Evolutionary conservation across 1,140 invertebrate species (phyloP).

Genomic region (Papilio dardanus): DNA sequence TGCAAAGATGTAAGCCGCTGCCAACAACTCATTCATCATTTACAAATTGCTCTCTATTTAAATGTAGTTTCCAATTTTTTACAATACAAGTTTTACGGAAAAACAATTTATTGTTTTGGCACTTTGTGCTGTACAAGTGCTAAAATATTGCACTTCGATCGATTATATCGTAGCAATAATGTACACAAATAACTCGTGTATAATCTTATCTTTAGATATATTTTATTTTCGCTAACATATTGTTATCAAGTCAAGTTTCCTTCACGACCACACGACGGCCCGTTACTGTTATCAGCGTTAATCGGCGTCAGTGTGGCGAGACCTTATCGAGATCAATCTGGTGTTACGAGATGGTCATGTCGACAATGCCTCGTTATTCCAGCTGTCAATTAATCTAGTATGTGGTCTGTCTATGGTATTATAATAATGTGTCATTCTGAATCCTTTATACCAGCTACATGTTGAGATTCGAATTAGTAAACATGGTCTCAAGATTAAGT

Average conservation of each 20-base stretch:
- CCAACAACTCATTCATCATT: conserved; percentile 26
- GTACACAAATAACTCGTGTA: conserved; percentile 12
- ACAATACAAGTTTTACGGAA: neutral
- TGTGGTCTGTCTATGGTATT: neutral
- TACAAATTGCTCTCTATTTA: conserved; percentile 15
- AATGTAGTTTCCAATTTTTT: conserved; percentile 3
- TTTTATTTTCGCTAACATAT: conserved; percentile 14
- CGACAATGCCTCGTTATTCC: neutral
- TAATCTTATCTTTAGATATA: neutral
- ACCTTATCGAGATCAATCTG: conserved; percentile 6
- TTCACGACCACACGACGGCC: neutral
- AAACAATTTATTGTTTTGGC: neutral
- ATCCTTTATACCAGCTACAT: too few relatives aligned
- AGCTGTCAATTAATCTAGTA: neutral
- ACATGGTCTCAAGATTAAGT: neutral
- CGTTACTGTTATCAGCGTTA: conserved; percentile 17
- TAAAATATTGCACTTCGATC: neutral
- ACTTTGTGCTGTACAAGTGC: neutral
- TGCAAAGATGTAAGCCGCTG: neutral
- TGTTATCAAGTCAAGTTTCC: neutral
- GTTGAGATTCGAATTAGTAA: neutral
- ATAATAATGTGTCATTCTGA: too few relatives aligned
- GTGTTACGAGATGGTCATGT: neutral
- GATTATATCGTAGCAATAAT: conserved; percentile 7
- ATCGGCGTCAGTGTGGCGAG: conserved; percentile 24